These are phyloP conservation scores for Caenorhabditis plicata DNA, from an alignment of 2,888 invertebrate genomes.

Conservation along the genomic window DNA sequence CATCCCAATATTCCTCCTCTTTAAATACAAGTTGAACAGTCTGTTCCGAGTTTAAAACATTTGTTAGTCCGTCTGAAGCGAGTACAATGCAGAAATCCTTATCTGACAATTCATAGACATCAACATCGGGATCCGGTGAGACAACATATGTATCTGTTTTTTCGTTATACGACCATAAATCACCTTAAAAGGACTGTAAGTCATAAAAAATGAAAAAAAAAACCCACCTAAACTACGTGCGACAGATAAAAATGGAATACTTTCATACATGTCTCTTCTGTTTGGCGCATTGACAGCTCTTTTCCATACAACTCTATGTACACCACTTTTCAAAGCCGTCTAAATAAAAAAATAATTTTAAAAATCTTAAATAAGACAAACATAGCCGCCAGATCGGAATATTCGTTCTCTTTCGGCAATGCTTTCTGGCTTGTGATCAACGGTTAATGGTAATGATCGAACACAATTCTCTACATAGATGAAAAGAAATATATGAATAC, in stretches of 20 bases:
- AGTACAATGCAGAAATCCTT: constrained; percentile 79
- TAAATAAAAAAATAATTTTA: constrained; percentile 1
- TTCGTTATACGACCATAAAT: constrained; percentile 95
- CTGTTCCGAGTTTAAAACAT: constrained; percentile 83
- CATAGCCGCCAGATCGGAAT: constrained; percentile 68
- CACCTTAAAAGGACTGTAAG: too few species aligned
- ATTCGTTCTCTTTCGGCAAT: constrained; percentile 82
- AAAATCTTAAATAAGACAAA: constrained; percentile 6
- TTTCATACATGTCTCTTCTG: constrained; percentile 84
- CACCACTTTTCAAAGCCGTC: constrained; percentile 76
- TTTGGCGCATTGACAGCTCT: constrained; percentile 84
- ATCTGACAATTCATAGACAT: constrained; percentile 71
- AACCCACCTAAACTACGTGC: constrained; percentile 91
- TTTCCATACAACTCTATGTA: constrained; percentile 95
- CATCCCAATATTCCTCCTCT: constrained; percentile 1
- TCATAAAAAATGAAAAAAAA: too few species aligned
- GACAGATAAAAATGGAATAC: constrained; percentile 92
- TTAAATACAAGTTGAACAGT: constrained; percentile 70
- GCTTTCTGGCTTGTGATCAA: constrained; percentile 93
- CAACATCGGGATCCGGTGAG: constrained; percentile 94
- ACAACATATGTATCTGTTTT: constrained; percentile 88
- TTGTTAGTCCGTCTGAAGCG: constrained; percentile 95
- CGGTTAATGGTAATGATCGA: constrained; percentile 72
- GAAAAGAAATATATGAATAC: background rate
- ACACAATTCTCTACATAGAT: constrained; percentile 7